phyloP scores from a whole-genome alignment of 2,113 vertebrate genomes.

The Porphyrio hochstetteri region DNA sequence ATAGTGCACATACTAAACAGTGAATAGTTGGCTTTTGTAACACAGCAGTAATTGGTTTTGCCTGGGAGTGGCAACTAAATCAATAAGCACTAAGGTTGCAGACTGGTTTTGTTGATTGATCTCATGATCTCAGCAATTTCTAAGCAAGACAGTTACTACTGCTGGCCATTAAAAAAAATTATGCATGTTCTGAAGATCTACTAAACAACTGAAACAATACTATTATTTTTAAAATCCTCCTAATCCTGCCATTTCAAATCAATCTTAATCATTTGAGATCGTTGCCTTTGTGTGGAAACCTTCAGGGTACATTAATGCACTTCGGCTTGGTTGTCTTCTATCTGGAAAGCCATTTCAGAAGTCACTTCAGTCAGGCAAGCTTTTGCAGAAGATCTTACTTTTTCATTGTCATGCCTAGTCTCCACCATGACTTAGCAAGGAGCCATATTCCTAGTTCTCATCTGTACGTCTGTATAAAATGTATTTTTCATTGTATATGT shows the following conservation, averaged over 20 bases:
- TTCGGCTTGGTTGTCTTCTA: not conserved
- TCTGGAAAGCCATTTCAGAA: not conserved
- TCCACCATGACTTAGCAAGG: not conserved
- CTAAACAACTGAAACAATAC: not conserved
- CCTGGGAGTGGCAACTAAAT: conserved; percentile 48
- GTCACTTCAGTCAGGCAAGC: not conserved
- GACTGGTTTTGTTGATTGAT: conserved; percentile 49
- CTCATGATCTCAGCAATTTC: conserved; percentile 4
- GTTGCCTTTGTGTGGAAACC: not conserved
- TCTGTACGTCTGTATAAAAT: not conserved
- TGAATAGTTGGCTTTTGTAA: conserved; percentile 19
- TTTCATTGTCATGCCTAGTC: not conserved
- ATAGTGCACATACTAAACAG: not conserved
- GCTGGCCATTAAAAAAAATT: not conserved
- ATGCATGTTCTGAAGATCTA: conserved; percentile 11
- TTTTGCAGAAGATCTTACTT: not conserved
- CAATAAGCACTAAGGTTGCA: conserved; percentile 47
- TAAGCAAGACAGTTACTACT: conserved; percentile 23
- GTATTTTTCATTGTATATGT: not conserved
- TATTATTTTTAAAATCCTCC: not conserved
- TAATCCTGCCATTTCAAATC: not conserved
- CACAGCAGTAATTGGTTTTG: conserved; percentile 39
- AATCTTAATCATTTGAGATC: not conserved
- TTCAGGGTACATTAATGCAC: not conserved
- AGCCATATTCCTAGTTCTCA: not conserved